These are phyloP conservation scores for Yponomeuta cagnagella DNA, from an alignment of 2,888 invertebrate species.

Conservation along the genomic window DNA sequence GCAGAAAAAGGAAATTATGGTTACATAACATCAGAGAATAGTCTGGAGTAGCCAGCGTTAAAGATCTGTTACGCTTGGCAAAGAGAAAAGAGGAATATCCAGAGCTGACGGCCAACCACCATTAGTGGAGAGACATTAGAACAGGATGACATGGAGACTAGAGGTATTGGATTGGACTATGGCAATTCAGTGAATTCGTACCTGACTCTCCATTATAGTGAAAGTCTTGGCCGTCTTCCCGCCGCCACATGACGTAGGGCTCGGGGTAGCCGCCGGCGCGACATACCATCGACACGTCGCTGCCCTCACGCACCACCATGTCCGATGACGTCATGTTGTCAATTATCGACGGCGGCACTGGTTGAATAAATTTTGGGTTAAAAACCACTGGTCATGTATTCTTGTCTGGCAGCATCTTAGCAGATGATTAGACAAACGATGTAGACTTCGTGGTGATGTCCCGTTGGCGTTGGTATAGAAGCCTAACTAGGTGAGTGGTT, in stretches of 20 bases:
- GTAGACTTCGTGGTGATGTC: too few relatives aligned
- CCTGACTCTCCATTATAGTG: slow-evolving; percentile 91
- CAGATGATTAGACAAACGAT: too few relatives aligned
- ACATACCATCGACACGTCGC: slow-evolving; percentile 91
- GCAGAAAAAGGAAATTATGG: too few relatives aligned
- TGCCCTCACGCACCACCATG: slow-evolving; percentile 92
- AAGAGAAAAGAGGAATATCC: background rate
- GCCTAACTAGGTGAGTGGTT: too few relatives aligned
- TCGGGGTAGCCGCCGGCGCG: slow-evolving; percentile 92
- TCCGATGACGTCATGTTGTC: slow-evolving; percentile 93
- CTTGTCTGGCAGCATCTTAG: too few relatives aligned
- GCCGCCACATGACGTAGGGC: slow-evolving; percentile 94
- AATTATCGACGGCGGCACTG: slow-evolving; percentile 94
- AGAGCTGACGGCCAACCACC: background rate
- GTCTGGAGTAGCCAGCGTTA: too few relatives aligned
- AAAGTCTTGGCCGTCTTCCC: slow-evolving; percentile 92
- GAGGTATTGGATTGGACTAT: too few relatives aligned
- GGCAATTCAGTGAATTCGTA: slow-evolving; percentile 39
- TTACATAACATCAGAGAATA: too few relatives aligned
- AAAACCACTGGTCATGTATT: background rate
- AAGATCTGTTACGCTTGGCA: too few relatives aligned
- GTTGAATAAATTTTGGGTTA: slow-evolving; percentile 26
- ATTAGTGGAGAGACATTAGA: too few relatives aligned
- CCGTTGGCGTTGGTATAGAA: too few relatives aligned
- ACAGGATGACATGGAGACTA: too few relatives aligned